Conservation (phyloP, 2,113 vertebrate species). For the Rhea pennata region DNA sequence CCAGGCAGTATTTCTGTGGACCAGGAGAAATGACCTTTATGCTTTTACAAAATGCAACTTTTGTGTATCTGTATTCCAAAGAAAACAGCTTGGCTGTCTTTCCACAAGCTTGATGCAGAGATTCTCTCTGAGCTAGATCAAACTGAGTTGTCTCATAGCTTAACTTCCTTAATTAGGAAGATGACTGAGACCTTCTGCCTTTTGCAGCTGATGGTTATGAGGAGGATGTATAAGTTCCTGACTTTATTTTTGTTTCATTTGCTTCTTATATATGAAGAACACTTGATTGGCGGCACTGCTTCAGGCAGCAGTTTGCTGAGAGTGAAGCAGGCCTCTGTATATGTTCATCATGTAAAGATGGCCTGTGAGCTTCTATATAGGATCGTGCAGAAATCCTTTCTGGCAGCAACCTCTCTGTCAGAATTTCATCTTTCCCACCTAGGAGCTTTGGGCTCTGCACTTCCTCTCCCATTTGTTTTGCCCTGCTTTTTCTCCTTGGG, state of each 20-base stretch:
- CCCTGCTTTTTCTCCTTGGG: background rate
- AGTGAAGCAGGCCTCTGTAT: background rate
- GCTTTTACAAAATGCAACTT: background rate
- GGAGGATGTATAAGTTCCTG: background rate
- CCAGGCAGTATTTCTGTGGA: background rate
- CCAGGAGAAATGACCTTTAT: background rate
- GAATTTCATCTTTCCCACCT: background rate
- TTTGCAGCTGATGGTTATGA: background rate
- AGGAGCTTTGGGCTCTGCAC: background rate
- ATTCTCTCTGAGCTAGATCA: background rate
- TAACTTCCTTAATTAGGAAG: background rate
- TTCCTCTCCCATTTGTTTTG: background rate
- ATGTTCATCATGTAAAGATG: too few species aligned
- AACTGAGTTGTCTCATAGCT: background rate
- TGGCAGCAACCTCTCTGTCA: background rate
- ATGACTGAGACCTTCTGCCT: background rate
- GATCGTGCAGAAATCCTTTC: background rate
- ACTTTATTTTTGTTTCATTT: background rate
- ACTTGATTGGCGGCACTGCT: background rate
- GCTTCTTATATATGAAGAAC: background rate
- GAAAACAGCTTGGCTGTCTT: accelerated
- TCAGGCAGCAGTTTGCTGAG: background rate
- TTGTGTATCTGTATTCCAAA: background rate
- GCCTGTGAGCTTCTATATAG: background rate
- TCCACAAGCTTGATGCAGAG: accelerated